These are phyloP conservation scores for Galago senegalensis DNA, from an alignment of 2,797 vertebrate genomes.

Conservation along the genomic window DNA sequence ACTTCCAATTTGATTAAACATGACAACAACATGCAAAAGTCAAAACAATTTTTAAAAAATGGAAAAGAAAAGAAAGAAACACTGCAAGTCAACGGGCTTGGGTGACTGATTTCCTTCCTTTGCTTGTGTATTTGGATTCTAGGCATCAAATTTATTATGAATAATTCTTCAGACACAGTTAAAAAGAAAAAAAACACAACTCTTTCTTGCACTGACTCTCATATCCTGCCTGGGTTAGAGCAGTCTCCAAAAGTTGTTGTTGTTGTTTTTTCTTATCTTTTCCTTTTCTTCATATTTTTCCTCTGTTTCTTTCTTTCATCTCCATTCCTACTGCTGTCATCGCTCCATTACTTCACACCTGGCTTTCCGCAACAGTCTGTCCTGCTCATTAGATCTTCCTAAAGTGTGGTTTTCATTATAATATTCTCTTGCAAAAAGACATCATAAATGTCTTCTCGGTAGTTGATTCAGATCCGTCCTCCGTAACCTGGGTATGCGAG, in stretches of 20 bases:
- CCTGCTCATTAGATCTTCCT: neutral
- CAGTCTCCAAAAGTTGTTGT: neutral
- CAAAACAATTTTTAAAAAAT: neutral
- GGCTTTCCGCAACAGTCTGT: neutral
- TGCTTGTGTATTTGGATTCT: neutral
- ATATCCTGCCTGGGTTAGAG: neutral
- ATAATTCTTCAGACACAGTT: neutral
- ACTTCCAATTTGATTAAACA: slow-evolving; percentile 6
- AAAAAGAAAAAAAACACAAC: neutral
- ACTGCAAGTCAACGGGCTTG: neutral
- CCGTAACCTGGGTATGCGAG: neutral
- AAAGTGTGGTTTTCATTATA: neutral
- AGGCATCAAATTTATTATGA: neutral
- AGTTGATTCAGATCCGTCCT: neutral
- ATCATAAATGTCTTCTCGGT: neutral
- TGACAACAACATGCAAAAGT: neutral
- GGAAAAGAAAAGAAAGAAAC: neutral
- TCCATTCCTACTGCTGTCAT: neutral
- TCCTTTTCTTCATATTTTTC: neutral
- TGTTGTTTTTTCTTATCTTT: neutral
- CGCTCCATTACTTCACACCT: neutral
- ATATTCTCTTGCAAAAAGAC: neutral
- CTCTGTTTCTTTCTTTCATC: neutral
- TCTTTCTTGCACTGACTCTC: neutral
- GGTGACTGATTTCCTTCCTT: neutral